Percentiles rank a stretch among this genome's conserved stretches.
phyloP scores from a whole-genome alignment of 2,888 invertebrate species.

The Apeira syringaria region DNA sequence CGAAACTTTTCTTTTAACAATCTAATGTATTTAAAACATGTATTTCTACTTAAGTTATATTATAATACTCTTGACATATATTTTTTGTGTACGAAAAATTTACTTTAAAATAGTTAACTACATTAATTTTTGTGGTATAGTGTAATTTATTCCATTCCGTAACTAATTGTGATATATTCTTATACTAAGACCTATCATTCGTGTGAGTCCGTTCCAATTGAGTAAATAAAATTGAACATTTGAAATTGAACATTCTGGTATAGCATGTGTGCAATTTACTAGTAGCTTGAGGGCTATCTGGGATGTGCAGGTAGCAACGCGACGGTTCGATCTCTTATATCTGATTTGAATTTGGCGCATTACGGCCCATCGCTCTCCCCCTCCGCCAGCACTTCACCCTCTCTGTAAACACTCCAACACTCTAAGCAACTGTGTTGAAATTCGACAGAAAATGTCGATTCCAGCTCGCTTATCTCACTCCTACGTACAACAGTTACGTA shows the following conservation, averaged over 20 bases:
- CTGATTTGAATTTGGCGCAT: conserved; percentile 78
- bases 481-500: conserved; percentile 70
- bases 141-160: too few relatives aligned
- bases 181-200: too few relatives aligned
- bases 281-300: conserved; percentile 52
- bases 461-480: conserved; percentile 58
- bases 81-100: too few relatives aligned
- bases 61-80: too few relatives aligned
- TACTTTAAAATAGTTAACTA: too few relatives aligned
- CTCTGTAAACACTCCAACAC: conserved; percentile 64
- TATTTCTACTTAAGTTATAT: too few relatives aligned
- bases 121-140: too few relatives aligned
- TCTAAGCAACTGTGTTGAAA: conserved; percentile 64
- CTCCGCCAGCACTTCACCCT: conserved; percentile 39
- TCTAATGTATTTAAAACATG: conserved; percentile 50
- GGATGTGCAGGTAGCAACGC: conserved; percentile 43
- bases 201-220: too few relatives aligned
- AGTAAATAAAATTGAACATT: too few relatives aligned
- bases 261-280: conserved; percentile 54
- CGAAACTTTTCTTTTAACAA: conserved; percentile 37
- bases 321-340: conserved; percentile 68
- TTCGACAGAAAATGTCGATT: conserved; percentile 59
- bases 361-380: conserved; percentile 56
- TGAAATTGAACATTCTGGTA: conserved; percentile 48
- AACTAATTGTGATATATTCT: too few relatives aligned